Percentiles rank a stretch among this genome's conserved stretches.
Evolutionary conservation across 1,140 invertebrate species (phyloP).

Genomic region (Orchestia grillus): DNA sequence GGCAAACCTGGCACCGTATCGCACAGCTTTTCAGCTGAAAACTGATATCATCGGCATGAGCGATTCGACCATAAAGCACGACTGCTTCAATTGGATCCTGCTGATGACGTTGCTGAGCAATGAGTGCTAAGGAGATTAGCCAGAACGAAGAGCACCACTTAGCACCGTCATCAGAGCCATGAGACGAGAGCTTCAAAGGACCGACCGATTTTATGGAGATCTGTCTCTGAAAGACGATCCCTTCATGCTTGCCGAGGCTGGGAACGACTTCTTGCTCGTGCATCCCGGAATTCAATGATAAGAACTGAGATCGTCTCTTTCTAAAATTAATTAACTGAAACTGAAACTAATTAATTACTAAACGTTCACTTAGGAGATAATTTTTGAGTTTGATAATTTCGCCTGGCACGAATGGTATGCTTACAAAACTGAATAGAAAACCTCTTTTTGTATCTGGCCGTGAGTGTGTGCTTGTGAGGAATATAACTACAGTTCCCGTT

Average conservation of each 20-base stretch:
- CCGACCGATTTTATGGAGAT: conserved; percentile 43
- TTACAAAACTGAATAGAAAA: too few relatives aligned
- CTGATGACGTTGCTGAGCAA: conserved; percentile 47
- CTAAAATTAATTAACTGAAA: neutral
- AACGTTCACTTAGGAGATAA: too few relatives aligned
- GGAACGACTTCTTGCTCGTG: neutral
- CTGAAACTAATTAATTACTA: neutral
- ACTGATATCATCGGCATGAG: neutral
- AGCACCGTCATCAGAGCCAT: conserved; percentile 38
- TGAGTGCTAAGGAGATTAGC: conserved; percentile 29
- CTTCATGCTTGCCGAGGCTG: neutral
- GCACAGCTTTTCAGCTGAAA: neutral
- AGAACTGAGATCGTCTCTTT: neutral
- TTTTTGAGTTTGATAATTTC: too few relatives aligned
- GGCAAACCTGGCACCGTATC: neutral
- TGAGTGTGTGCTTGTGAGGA: too few relatives aligned
- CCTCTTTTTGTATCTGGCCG: too few relatives aligned
- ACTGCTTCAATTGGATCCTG: conserved; percentile 38
- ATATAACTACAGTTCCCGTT: too few relatives aligned
- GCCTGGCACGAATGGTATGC: too few relatives aligned
- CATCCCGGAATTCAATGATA: neutral
- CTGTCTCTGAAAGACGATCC: neutral
- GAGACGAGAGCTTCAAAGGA: conserved; percentile 18
- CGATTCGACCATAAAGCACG: conserved; percentile 8
- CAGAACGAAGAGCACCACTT: conserved; percentile 5